Percentiles rank a stretch among this genome's conserved stretches.
Conservation (phyloP, 2,797 vertebrate genomes). For the Syncerus caffer region DNA sequence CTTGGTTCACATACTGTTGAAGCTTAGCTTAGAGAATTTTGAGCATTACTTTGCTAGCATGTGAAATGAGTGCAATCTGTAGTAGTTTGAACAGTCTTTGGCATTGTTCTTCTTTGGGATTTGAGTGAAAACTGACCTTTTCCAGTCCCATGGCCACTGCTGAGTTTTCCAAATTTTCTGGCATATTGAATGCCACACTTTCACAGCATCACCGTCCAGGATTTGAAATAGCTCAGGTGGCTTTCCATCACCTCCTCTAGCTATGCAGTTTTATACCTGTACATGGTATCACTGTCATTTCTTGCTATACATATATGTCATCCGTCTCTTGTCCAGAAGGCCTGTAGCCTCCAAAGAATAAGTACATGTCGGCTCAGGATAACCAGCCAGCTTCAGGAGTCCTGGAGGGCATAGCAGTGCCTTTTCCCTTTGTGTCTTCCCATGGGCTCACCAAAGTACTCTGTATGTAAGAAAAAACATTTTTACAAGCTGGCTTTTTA, state of each 20-base stretch:
- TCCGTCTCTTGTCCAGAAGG: background rate
- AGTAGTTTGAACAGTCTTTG: background rate
- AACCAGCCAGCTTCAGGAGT: background rate
- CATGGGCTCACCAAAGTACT: background rate
- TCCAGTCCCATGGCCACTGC: background rate
- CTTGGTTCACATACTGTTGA: background rate
- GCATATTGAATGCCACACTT: background rate
- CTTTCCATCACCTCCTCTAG: background rate
- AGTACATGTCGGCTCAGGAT: background rate
- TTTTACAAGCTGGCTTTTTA: background rate
- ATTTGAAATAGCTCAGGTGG: background rate
- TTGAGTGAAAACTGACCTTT: background rate
- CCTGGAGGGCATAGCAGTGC: background rate
- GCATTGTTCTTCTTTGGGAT: background rate
- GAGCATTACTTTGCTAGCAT: background rate
- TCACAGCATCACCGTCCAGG: background rate
- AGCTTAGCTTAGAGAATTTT: background rate
- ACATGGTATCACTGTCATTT: background rate
- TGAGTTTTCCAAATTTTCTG: background rate
- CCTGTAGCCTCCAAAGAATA: background rate
- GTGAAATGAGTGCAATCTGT: background rate
- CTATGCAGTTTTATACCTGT: background rate
- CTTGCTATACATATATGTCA: rapidly evolving
- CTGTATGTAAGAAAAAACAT: background rate
- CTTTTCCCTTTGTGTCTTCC: background rate